Percentiles rank a stretch among this genome's conserved stretches.
Conservation (phyloP, 2,113 vertebrate species). For the Blennius ocellaris region DNA sequence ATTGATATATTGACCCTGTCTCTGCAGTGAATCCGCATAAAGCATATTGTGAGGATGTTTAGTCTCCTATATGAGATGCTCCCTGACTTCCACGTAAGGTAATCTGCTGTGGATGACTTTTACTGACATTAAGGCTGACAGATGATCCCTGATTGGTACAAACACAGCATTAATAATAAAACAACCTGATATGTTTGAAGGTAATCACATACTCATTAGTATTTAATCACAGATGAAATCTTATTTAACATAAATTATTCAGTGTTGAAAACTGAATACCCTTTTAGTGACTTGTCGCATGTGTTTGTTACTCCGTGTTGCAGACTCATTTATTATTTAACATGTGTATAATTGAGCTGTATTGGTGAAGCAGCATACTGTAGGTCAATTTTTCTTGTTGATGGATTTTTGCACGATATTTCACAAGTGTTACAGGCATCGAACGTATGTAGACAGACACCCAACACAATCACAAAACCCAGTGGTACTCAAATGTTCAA, state of each 20-base stretch:
- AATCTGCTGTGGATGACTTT: conserved; percentile 34
- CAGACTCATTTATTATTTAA: not conserved
- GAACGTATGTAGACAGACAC: not conserved
- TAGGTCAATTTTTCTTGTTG: not conserved
- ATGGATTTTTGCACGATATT: not conserved
- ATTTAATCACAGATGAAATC: conserved; percentile 7
- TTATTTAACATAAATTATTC: not conserved
- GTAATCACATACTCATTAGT: not conserved
- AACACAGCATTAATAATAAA: conserved; percentile 33
- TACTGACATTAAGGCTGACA: conserved; percentile 18
- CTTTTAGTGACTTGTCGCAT: not conserved
- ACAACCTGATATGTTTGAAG: conserved; percentile 20
- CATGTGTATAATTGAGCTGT: not conserved
- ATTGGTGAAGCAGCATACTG: not conserved
- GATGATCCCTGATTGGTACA: not conserved
- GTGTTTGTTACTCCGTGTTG: not conserved
- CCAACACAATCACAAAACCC: not conserved
- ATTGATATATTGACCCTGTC: conserved; percentile 66
- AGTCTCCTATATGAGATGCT: conserved; percentile 6
- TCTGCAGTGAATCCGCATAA: conserved; percentile 47
- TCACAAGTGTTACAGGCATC: too few species aligned
- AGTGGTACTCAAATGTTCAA: not conserved
- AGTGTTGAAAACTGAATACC: not conserved
- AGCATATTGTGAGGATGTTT: conserved; percentile 35
- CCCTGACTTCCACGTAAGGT: conserved; percentile 16